These are phyloP conservation scores for Microtus oregoni DNA, from an alignment of 2,113 vertebrate species.

Conservation along the genomic window DNA sequence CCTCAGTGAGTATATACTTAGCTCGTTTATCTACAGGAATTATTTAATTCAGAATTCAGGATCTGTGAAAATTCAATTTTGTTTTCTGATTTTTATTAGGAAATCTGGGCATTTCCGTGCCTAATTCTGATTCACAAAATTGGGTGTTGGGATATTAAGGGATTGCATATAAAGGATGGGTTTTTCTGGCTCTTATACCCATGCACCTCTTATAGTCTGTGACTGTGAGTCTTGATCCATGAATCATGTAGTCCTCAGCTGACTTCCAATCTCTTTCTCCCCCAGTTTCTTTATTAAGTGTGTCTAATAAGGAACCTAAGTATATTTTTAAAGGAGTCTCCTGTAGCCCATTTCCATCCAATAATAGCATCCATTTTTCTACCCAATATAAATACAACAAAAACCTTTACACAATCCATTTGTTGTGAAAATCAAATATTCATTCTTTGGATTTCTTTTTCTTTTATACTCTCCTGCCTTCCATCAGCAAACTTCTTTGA, in stretches of 20 bases:
- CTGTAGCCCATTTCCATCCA: background rate
- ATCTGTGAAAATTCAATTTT: background rate
- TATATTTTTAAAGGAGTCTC: background rate
- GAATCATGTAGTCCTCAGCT: rapidly evolving
- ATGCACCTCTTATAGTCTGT: rapidly evolving
- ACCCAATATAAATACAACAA: background rate
- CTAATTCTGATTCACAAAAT: background rate
- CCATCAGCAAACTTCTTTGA: rapidly evolving
- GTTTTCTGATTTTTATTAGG: background rate
- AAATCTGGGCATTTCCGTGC: background rate
- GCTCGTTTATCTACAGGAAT: rapidly evolving
- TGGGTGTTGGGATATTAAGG: background rate
- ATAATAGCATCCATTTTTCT: background rate
- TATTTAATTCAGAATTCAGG: background rate
- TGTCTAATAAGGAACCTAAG: background rate
- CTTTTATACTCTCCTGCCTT: background rate
- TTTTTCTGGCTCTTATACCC: background rate
- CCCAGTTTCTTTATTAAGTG: background rate
- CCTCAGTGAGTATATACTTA: rapidly evolving
- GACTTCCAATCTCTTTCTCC: background rate
- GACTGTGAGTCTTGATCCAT: background rate
- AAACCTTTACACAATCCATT: background rate
- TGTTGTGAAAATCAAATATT: background rate
- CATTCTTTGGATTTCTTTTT: background rate
- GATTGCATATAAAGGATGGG: rapidly evolving